Evolutionary conservation across 2,113 vertebrate genomes (phyloP).

Genomic region (Ondatra zibethicus): DNA sequence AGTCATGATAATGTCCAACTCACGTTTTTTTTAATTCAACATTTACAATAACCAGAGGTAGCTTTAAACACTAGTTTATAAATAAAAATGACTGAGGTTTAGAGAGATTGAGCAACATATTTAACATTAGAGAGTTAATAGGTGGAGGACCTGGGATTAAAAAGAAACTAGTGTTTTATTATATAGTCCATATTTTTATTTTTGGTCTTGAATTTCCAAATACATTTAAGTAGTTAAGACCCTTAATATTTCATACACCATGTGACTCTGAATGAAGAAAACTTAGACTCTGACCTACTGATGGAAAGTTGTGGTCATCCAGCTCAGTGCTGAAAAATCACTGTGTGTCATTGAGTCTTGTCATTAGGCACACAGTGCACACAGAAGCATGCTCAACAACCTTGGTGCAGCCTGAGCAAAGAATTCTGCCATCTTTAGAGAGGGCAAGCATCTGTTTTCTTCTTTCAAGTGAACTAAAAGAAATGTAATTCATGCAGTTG

Average conservation of each 20-base stretch:
- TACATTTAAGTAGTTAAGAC: background rate
- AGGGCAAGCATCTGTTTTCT: slow-evolving; percentile 1
- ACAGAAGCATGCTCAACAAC: background rate
- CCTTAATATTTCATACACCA: background rate
- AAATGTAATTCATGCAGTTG: background rate
- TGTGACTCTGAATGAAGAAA: slow-evolving; percentile 23
- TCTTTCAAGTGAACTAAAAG: background rate
- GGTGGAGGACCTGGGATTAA: background rate
- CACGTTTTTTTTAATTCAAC: background rate
- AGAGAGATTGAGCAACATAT: background rate
- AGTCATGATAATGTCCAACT: background rate
- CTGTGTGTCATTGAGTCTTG: background rate
- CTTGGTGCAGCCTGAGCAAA: background rate
- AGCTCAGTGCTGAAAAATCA: background rate
- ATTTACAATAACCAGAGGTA: background rate
- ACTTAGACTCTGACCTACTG: background rate
- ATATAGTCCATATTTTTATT: slow-evolving; percentile 20
- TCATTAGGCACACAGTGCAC: background rate
- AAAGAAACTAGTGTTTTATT: background rate
- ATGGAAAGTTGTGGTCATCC: background rate
- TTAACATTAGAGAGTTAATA: background rate
- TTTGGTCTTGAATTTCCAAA: slow-evolving; percentile 42
- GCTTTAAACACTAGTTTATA: slow-evolving; percentile 2
- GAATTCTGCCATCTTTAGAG: background rate
- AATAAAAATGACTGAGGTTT: background rate